phyloP scores from a whole-genome alignment of 53 echinoderm and acorn worm species.

The Zoroaster sp. region DNA sequence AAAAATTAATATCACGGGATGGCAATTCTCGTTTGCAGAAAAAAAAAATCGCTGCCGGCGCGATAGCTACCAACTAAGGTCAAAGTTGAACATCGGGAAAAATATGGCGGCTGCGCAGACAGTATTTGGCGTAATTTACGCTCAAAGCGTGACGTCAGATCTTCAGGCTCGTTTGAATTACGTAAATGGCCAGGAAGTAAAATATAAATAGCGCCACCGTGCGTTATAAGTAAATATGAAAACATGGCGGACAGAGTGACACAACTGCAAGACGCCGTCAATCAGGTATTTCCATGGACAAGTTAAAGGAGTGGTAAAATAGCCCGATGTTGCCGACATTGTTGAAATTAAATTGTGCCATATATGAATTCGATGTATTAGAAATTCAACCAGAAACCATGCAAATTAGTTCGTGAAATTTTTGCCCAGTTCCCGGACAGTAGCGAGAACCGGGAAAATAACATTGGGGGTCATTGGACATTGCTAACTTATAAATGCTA shows the following conservation, averaged over 20 bases:
- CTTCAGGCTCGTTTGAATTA: too few species aligned
- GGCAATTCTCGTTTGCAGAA: too few species aligned
- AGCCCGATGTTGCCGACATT: neutral
- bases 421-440: conserved; percentile 11
- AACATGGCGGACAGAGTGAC: conserved; percentile 94
- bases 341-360: neutral
- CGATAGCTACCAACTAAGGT: too few species aligned
- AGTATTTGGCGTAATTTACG: too few species aligned
- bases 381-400: neutral
- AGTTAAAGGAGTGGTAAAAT: too few species aligned
- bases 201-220: neutral
- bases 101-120: too few species aligned
- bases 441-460: neutral
- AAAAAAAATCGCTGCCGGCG: too few species aligned
- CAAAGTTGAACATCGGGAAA: too few species aligned
- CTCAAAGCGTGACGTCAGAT: too few species aligned
- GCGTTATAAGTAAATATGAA: neutral
- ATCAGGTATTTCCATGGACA: conserved; percentile 69
- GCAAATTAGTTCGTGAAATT: neutral
- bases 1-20: too few species aligned
- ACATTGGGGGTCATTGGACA: neutral
- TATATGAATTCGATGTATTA: neutral
- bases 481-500: neutral
- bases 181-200: too few species aligned
- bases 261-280: conserved; percentile 95